Percentiles rank a stretch among this genome's conserved stretches.
These are phyloP conservation scores for Helarctos malayanus DNA, from an alignment of 2,797 vertebrate genomes.

Conservation along the genomic window DNA sequence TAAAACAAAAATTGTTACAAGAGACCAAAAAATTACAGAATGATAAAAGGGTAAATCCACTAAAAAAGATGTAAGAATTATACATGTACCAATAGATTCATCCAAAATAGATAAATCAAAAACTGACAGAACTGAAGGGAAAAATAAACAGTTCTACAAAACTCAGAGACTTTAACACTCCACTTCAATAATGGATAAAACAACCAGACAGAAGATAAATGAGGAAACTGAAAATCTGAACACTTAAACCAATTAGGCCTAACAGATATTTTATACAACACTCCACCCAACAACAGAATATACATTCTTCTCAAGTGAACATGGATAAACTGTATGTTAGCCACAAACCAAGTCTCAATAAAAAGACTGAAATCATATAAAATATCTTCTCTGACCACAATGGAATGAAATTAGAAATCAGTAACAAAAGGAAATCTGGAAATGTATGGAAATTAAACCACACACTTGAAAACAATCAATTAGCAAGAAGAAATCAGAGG, in stretches of 20 bases:
- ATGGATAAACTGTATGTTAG: background rate
- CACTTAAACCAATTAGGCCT: background rate
- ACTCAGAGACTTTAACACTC: background rate
- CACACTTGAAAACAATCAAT: background rate
- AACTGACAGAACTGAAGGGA: background rate
- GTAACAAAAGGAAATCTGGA: background rate
- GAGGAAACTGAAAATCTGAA: background rate
- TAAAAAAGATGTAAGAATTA: background rate
- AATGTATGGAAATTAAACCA: background rate
- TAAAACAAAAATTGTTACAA: background rate
- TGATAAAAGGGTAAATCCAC: background rate
- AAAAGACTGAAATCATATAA: background rate
- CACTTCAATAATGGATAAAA: background rate
- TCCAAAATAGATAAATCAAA: background rate
- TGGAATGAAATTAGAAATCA: background rate
- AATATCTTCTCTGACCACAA: background rate
- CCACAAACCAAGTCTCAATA: background rate
- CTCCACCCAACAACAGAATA: background rate
- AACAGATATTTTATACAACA: background rate
- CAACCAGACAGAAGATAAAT: background rate
- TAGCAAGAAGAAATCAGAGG: background rate
- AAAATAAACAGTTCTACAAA: background rate
- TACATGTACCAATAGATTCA: background rate
- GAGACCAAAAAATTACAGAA: background rate
- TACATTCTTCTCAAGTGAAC: background rate